Evolutionary conservation across 2,113 vertebrate genomes (phyloP).

Genomic region (Fregata magnificens): DNA sequence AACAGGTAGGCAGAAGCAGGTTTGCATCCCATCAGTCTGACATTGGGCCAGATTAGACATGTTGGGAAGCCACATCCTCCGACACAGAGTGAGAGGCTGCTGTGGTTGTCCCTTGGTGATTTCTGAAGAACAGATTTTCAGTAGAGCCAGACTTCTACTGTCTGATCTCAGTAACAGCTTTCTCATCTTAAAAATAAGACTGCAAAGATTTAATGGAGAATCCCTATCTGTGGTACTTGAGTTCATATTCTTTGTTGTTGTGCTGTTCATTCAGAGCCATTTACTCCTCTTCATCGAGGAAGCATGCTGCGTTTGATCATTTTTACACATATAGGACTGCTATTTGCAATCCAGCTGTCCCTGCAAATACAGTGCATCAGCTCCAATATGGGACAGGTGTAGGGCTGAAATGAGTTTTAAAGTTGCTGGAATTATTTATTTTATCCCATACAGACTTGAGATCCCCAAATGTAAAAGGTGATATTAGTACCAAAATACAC

Average conservation of each 20-base stretch:
- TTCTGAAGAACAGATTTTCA: background rate
- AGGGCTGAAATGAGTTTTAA: background rate
- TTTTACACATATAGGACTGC: background rate
- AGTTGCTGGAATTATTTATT: background rate
- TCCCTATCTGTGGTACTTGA: background rate
- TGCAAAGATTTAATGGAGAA: background rate
- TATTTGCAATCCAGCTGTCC: background rate
- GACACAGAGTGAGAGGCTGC: background rate
- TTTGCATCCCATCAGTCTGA: background rate
- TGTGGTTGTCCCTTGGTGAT: background rate
- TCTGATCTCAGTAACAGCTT: background rate
- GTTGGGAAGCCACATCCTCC: background rate
- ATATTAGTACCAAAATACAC: background rate
- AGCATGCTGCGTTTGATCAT: background rate
- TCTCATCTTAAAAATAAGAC: background rate
- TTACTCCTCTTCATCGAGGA: background rate
- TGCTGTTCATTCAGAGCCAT: background rate
- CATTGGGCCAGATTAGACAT: background rate
- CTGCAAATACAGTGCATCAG: background rate
- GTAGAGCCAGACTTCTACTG: background rate
- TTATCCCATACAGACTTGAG: background rate
- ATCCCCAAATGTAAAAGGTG: background rate
- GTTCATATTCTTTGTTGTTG: background rate
- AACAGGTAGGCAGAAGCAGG: background rate
- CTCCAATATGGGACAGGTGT: background rate